A percentile compares a stretch with the other conserved stretches of the same genome.
phyloP scores from a whole-genome alignment of 2,888 invertebrate species.

The Entomobrya multifasciata region DNA sequence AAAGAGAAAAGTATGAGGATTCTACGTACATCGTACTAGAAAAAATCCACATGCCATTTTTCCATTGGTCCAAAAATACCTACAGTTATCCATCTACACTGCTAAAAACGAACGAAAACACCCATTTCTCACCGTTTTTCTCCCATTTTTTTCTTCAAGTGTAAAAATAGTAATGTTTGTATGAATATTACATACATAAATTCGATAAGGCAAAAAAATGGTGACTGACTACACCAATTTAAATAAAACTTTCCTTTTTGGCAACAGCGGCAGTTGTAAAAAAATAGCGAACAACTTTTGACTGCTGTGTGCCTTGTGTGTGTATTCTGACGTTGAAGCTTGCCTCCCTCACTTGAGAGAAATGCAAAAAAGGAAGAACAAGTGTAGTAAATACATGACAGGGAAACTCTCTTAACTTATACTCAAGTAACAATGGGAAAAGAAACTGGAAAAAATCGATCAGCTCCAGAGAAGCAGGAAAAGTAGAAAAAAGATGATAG shows the following conservation, averaged over 20 bases:
- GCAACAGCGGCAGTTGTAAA: neutral
- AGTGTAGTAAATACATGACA: neutral
- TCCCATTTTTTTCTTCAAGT: too few species aligned
- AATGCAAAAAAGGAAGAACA: constrained; percentile 30
- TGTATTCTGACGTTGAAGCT: neutral
- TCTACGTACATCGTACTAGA: too few species aligned
- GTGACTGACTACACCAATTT: neutral
- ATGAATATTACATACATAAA: neutral
- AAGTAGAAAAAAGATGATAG: constrained; percentile 5
- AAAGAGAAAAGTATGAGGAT: too few species aligned
- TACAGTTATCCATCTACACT: too few species aligned
- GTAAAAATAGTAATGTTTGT: neutral
- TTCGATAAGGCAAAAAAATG: neutral
- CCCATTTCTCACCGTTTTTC: too few species aligned
- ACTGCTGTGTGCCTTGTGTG: too few species aligned
- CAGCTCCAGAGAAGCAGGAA: constrained; percentile 1
- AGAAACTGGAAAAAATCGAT: constrained; percentile 35
- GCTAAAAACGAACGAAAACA: too few species aligned
- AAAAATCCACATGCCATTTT: too few species aligned
- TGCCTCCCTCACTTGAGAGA: neutral
- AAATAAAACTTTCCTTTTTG: neutral
- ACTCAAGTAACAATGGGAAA: neutral
- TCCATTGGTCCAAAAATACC: too few species aligned
- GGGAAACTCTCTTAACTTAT: neutral
- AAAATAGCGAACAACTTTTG: too few species aligned